A percentile compares a stretch with the other conserved stretches of the same genome.
Conservation (phyloP, 2,113 vertebrate species). For the Syrmaticus mikado region DNA sequence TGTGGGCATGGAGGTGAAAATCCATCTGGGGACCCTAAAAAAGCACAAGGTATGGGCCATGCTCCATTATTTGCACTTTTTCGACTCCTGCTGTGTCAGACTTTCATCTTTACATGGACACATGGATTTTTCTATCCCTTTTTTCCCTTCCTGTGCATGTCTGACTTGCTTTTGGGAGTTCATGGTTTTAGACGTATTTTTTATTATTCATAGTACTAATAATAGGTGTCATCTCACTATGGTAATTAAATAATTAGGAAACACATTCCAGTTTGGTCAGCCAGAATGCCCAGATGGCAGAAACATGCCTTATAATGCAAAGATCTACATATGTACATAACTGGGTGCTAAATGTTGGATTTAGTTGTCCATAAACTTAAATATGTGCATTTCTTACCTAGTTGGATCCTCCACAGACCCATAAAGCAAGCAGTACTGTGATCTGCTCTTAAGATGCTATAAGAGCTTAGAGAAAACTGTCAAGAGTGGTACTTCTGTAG, state of each 20-base stretch:
- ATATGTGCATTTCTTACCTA: constrained; percentile 53
- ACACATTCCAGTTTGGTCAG: neutral
- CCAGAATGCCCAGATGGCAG: constrained; percentile 11
- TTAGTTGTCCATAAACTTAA: constrained; percentile 51
- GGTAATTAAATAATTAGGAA: constrained; percentile 38
- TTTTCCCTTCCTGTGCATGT: neutral
- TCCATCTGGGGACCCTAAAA: neutral
- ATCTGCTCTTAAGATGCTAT: constrained; percentile 38
- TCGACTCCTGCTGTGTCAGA: neutral
- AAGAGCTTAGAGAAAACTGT: constrained; percentile 50
- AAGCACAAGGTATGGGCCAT: neutral
- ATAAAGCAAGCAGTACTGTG: constrained; percentile 21
- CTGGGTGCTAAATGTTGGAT: neutral
- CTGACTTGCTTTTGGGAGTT: neutral
- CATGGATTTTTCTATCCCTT: neutral
- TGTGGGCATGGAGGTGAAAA: neutral
- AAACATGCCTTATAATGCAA: neutral
- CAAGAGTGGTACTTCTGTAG: constrained; percentile 34
- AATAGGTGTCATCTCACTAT: neutral
- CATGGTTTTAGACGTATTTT: neutral
- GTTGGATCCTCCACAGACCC: constrained; percentile 35
- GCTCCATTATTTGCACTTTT: constrained; percentile 7
- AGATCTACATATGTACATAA: neutral
- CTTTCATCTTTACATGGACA: neutral
- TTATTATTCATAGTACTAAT: constrained; percentile 50